phyloP scores from a whole-genome alignment of 2,888 invertebrate genomes.

The Liodrosophila aerea region DNA sequence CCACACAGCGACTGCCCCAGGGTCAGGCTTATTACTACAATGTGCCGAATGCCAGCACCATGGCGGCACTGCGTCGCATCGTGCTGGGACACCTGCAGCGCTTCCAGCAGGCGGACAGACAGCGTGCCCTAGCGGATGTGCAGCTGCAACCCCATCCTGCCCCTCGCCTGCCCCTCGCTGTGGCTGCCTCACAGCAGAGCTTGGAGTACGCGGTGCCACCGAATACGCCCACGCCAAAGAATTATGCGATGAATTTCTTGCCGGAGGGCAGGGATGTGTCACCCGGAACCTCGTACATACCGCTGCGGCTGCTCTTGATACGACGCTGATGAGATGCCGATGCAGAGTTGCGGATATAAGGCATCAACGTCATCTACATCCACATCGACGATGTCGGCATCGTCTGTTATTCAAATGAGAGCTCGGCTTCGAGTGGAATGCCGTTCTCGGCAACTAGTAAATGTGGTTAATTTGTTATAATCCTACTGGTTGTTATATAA shows the following conservation, averaged over 20 bases:
- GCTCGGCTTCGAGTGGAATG: slow-evolving; percentile 51
- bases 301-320: slow-evolving; percentile 54
- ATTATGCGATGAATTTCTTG: slow-evolving; percentile 74
- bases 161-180: no score
- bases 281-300: slow-evolving; percentile 80
- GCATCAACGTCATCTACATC: slow-evolving; percentile 3
- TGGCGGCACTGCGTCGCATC: slow-evolving; percentile 45
- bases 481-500: slow-evolving; percentile 65
- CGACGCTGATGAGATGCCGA: slow-evolving; percentile 42
- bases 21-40: slow-evolving; percentile 58
- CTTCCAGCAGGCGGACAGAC: slow-evolving; percentile 54
- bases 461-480: slow-evolving; percentile 65
- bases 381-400: slow-evolving; percentile 38
- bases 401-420: slow-evolving; percentile 66
- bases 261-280: slow-evolving; percentile 77
- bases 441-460: slow-evolving; percentile 51
- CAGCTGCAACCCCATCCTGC: slow-evolving; percentile 44
- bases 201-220: slow-evolving; percentile 52
- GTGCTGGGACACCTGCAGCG: slow-evolving; percentile 48
- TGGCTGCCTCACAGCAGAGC: slow-evolving; percentile 31
- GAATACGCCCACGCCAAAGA: slow-evolving; percentile 71
- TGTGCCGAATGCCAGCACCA: slow-evolving; percentile 47
- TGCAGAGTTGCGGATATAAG: not conserved
- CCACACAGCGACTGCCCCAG: slow-evolving; percentile 2
- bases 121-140: slow-evolving; percentile 46